Conservation (phyloP, 2,797 vertebrate species). For the Anas bernieri region DNA sequence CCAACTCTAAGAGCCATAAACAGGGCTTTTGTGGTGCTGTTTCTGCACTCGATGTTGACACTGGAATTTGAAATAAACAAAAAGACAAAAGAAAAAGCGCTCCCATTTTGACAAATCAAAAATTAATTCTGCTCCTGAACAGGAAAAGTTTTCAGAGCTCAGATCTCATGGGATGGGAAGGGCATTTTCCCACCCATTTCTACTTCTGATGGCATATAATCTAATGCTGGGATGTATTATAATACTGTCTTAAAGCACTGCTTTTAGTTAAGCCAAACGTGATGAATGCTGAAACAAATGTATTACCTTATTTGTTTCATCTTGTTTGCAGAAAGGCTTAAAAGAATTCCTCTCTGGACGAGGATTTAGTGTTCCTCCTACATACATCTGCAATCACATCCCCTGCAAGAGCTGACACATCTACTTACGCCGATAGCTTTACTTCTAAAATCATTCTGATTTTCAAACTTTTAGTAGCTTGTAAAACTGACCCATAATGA, state of each 20-base stretch:
- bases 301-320: not conserved
- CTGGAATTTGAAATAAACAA: not conserved
- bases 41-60: not conserved
- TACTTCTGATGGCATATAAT: not conserved
- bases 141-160: not conserved
- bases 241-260: not conserved
- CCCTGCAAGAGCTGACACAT: conserved; percentile 28
- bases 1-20: fast-evolving
- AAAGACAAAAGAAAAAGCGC: not conserved
- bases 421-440: conserved; percentile 13
- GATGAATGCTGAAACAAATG: not conserved
- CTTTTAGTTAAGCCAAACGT: not conserved
- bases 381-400: not conserved
- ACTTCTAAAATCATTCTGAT: conserved; percentile 29
- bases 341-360: conserved; percentile 27
- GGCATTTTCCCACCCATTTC: not conserved
- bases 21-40: not conserved
- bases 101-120: not conserved
- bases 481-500: conserved; percentile 20
- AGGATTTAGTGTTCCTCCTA: not conserved
- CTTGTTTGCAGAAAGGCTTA: conserved; percentile 15
- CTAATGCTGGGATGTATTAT: not conserved
- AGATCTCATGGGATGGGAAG: not conserved
- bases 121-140: not conserved
- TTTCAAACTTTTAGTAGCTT: not conserved